phyloP scores from a whole-genome alignment of 2,888 invertebrate species.

The Acleris cristana region DNA sequence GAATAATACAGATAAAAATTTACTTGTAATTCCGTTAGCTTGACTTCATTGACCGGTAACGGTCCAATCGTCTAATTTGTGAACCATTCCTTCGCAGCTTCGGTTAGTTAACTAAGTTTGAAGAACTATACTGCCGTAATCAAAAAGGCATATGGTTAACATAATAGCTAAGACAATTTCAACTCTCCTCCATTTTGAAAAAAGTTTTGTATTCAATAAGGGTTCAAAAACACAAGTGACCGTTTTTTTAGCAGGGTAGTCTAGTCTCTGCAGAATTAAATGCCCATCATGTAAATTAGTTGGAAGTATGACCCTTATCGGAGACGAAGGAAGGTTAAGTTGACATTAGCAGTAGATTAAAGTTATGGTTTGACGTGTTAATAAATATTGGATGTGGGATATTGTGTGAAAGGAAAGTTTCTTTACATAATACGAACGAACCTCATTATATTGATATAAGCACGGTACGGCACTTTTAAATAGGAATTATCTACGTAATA shows the following conservation, averaged over 20 bases:
- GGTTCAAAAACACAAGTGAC: too few species aligned
- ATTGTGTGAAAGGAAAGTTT: constrained; percentile 22
- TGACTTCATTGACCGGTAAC: constrained; percentile 27
- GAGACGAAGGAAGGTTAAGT: constrained; percentile 12
- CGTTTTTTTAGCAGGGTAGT: too few species aligned
- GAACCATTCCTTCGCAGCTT: constrained; percentile 22
- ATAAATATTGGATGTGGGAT: constrained; percentile 24
- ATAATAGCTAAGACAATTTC: too few species aligned
- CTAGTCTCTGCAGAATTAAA: not conserved
- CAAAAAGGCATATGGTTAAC: not conserved
- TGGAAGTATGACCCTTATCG: not conserved
- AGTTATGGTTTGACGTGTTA: constrained; percentile 18
- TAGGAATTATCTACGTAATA: not conserved
- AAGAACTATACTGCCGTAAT: constrained; percentile 7
- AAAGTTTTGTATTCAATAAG: too few species aligned
- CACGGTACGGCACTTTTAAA: not conserved
- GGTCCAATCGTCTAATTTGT: constrained; percentile 25
- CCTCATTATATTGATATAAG: not conserved
- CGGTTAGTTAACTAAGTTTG: constrained; percentile 26
- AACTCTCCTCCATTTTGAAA: too few species aligned
- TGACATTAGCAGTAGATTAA: constrained; percentile 9
- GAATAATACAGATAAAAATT: constrained; percentile 20
- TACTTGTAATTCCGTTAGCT: constrained; percentile 24
- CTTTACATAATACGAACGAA: constrained; percentile 3
- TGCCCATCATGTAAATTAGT: not conserved